Evolutionary conservation across 1,140 invertebrate genomes (phyloP).

Genomic region (Bicyclus anynana): DNA sequence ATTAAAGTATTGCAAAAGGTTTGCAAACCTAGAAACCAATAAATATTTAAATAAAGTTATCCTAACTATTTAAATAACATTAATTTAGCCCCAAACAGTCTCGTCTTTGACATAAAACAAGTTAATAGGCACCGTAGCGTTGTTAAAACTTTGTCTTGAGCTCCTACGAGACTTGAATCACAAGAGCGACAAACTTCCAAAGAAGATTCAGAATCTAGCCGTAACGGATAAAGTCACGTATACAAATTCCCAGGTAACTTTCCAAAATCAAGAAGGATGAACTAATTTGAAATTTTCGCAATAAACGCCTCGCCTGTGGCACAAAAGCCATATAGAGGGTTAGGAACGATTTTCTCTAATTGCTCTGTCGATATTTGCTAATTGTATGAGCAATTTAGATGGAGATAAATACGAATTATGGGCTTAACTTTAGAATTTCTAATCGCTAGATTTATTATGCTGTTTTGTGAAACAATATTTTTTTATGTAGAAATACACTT

Average conservation of each 20-base stretch:
- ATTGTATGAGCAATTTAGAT: slow-evolving; percentile 63
- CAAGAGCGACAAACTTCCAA: slow-evolving; percentile 36
- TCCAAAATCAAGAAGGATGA: slow-evolving; percentile 26
- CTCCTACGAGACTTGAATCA: slow-evolving; percentile 35
- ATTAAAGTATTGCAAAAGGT: no score
- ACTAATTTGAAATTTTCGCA: slow-evolving; percentile 32
- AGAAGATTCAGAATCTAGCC: slow-evolving; percentile 33
- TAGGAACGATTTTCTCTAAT: slow-evolving; percentile 56
- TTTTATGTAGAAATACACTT: neutral
- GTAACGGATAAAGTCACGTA: slow-evolving; percentile 44
- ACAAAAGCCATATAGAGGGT: slow-evolving; percentile 35
- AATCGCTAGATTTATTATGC: slow-evolving; percentile 23
- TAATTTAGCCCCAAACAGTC: neutral
- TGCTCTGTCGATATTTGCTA: slow-evolving; percentile 52
- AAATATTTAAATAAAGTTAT: neutral
- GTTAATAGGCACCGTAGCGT: neutral
- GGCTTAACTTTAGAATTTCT: slow-evolving; percentile 31
- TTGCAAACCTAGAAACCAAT: no score
- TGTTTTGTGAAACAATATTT: neutral
- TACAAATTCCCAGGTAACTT: slow-evolving; percentile 50
- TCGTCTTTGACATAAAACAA: slow-evolving; percentile 13
- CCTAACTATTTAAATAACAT: neutral
- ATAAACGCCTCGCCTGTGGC: slow-evolving; percentile 59
- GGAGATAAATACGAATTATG: slow-evolving; percentile 55
- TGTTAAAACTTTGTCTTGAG: slow-evolving; percentile 1